Conservation (phyloP, 2,888 invertebrate species). For the Nysson spinosus region DNA sequence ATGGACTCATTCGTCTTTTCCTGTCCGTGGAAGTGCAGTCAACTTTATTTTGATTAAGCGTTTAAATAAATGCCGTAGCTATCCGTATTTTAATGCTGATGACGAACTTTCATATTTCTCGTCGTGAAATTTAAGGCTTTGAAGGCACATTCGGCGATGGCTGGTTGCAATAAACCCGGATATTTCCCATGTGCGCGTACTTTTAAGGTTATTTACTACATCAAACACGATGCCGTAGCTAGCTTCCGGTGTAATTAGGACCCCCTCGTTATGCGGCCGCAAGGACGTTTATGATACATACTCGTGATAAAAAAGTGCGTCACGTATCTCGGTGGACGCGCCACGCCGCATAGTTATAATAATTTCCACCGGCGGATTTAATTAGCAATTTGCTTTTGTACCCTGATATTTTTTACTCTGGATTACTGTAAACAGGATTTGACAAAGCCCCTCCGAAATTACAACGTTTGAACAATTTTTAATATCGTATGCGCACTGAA, state of each 20-base stretch:
- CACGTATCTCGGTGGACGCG: constrained; percentile 15
- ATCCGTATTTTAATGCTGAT: too few species aligned
- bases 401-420: neutral
- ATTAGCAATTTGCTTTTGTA: constrained; percentile 33
- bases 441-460: neutral
- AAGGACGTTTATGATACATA: constrained; percentile 39
- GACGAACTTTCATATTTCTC: neutral
- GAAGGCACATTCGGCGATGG: neutral
- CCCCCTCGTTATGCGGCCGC: constrained; percentile 43
- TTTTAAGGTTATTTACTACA: constrained; percentile 48
- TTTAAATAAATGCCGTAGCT: too few species aligned
- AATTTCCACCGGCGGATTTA: constrained; percentile 35
- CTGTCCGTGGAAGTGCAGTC: too few species aligned
- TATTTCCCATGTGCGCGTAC: constrained; percentile 12
- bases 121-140: neutral
- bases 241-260: constrained; percentile 46
- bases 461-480: neutral
- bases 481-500: too few species aligned
- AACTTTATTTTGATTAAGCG: too few species aligned
- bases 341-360: constrained; percentile 27
- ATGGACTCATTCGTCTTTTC: too few species aligned
- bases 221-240: constrained; percentile 39
- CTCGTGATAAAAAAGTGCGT: constrained; percentile 28
- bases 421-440: constrained; percentile 12
- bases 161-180: neutral